A percentile compares a stretch with the other conserved stretches of the same genome.
Conservation (phyloP, 2,888 invertebrate species). For the Tholera decimalis region DNA sequence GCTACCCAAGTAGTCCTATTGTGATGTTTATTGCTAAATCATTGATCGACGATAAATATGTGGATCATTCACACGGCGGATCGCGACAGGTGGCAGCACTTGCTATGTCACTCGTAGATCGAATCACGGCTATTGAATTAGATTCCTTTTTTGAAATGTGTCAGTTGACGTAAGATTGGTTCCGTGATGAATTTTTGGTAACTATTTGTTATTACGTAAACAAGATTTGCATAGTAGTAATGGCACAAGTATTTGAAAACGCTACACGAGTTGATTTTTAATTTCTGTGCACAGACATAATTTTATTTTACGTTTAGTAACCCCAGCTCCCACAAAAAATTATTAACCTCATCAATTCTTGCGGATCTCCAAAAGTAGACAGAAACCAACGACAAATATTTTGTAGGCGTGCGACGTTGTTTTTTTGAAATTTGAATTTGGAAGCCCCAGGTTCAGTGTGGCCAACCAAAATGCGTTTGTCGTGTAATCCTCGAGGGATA, state of each 20-base stretch:
- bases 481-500: slow-evolving; percentile 89
- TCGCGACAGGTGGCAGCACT: slow-evolving; percentile 85
- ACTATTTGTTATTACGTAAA: too few relatives aligned
- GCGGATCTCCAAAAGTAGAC: slow-evolving; percentile 65
- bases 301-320: background rate
- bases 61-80: slow-evolving; percentile 80
- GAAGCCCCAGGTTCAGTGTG: slow-evolving; percentile 85
- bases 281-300: background rate
- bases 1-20: slow-evolving; percentile 81
- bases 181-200: slow-evolving; percentile 41
- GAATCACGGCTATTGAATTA: slow-evolving; percentile 77
- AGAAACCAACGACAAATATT: slow-evolving; percentile 70
- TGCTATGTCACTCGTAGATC: slow-evolving; percentile 76
- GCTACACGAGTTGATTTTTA: background rate
- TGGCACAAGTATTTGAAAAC: background rate
- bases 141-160: slow-evolving; percentile 64
- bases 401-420: slow-evolving; percentile 66
- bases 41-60: slow-evolving; percentile 84
- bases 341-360: background rate
- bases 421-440: slow-evolving; percentile 81
- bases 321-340: too few relatives aligned
- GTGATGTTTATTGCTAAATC: slow-evolving; percentile 86
- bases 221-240: background rate
- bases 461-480: slow-evolving; percentile 90
- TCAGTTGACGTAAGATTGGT: slow-evolving; percentile 23